Percentiles rank a stretch among this genome's conserved stretches.
Evolutionary conservation across 2,113 vertebrate species (phyloP).

Genomic region (Progne subis): DNA sequence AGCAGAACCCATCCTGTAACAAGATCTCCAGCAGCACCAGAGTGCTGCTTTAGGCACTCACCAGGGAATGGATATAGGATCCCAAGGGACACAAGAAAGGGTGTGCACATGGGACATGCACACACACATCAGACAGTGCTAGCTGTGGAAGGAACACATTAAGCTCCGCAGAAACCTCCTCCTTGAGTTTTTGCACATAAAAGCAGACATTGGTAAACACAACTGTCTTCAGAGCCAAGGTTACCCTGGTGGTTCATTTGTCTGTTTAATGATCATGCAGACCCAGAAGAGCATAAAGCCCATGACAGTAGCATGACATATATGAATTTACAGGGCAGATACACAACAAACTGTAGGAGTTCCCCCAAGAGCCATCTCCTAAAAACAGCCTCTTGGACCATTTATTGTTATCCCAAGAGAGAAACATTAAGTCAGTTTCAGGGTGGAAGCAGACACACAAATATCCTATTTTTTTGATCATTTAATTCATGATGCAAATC

Average conservation of each 20-base stretch:
- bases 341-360: not conserved
- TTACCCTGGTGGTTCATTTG: not conserved
- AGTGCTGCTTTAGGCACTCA: not conserved
- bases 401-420: not conserved
- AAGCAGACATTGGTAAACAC: not conserved
- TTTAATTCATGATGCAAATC: not conserved
- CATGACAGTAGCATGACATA: not conserved
- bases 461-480: not conserved
- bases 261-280: not conserved
- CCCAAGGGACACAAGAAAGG: not conserved
- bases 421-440: not conserved
- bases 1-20: not conserved
- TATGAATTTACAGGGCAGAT: not conserved
- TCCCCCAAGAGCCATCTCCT: not conserved
- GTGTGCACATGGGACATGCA: accelerated
- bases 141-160: not conserved
- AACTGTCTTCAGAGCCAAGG: not conserved
- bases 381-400: not conserved
- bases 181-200: not conserved
- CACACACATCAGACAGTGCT: not conserved
- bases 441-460: not conserved
- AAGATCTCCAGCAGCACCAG: not conserved
- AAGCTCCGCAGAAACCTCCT: not conserved
- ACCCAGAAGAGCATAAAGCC: not conserved
- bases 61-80: accelerated